Evolutionary conservation across 2,888 invertebrate genomes (phyloP).

Genomic region (Drosophila leonis): DNA sequence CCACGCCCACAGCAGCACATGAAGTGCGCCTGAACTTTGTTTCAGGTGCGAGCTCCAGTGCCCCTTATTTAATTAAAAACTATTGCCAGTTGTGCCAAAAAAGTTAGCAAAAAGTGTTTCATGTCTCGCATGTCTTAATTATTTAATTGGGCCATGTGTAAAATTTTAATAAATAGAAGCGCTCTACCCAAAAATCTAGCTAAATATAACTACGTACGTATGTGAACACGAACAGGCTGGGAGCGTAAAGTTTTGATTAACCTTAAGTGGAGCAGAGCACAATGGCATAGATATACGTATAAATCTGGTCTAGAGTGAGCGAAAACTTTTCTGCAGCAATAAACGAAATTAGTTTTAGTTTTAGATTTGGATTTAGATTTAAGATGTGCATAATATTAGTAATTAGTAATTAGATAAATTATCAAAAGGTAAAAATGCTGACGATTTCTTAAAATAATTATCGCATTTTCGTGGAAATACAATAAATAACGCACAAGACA

Average conservation of each 20-base stretch:
- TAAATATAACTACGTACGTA: not conserved
- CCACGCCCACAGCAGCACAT: slow-evolving; percentile 39
- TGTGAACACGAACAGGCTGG: slow-evolving; percentile 13
- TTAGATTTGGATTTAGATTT: not conserved
- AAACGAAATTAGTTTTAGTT: slow-evolving; percentile 50
- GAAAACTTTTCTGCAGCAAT: slow-evolving; percentile 26
- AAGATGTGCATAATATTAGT: slow-evolving; percentile 26
- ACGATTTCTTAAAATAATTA: not conserved
- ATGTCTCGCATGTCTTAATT: slow-evolving; percentile 61
- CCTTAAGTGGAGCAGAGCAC: slow-evolving; percentile 47
- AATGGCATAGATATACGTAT: not conserved
- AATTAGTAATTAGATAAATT: slow-evolving; percentile 19
- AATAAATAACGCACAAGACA: not conserved
- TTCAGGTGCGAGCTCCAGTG: slow-evolving; percentile 30
- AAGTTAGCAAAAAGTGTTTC: slow-evolving; percentile 48
- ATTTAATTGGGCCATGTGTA: slow-evolving; percentile 74
- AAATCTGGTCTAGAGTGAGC: slow-evolving; percentile 16
- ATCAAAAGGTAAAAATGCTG: not conserved
- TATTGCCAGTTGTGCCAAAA: slow-evolving; percentile 50
- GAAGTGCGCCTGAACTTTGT: slow-evolving; percentile 28
- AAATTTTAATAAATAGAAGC: slow-evolving; percentile 67
- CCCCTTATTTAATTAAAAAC: slow-evolving; percentile 75
- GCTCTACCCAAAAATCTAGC: slow-evolving; percentile 22
- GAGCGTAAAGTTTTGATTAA: slow-evolving; percentile 65
- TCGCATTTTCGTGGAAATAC: not conserved